Conservation (phyloP, 1,140 invertebrate species). For the Diabrotica virgifera region DNA sequence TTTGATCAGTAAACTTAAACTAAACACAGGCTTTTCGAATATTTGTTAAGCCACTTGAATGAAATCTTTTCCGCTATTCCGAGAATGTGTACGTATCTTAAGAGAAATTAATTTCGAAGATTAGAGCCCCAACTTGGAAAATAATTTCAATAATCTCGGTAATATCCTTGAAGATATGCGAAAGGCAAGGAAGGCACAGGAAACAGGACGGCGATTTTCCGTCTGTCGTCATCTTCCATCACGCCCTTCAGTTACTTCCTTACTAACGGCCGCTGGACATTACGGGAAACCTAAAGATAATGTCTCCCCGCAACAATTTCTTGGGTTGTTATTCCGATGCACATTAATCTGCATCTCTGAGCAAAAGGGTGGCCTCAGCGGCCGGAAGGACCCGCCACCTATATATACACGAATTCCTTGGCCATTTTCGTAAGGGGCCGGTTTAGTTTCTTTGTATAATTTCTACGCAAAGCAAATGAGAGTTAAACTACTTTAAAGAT, state of each 20-base stretch:
- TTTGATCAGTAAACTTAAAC: too few species aligned
- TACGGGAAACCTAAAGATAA: conserved; percentile 16
- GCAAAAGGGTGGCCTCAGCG: conserved; percentile 28
- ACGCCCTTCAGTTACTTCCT: neutral
- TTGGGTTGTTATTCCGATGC: conserved; percentile 44
- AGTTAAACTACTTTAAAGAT: too few species aligned
- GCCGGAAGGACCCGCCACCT: conserved; percentile 6
- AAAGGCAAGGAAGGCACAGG: conserved; percentile 7
- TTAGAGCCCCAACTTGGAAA: conserved; percentile 8
- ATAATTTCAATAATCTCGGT: conserved; percentile 14
- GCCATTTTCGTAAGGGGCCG: neutral
- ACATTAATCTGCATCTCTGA: conserved; percentile 48
- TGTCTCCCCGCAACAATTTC: conserved; percentile 39
- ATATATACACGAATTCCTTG: neutral
- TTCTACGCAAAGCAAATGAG: too few species aligned
- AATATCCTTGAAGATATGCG: conserved; percentile 13
- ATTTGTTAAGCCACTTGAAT: neutral
- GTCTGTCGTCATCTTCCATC: conserved; percentile 4
- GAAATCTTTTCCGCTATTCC: neutral
- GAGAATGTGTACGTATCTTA: conserved; percentile 2
- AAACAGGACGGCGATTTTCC: conserved; percentile 17
- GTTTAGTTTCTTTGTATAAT: neutral
- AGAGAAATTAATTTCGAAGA: conserved; percentile 9
- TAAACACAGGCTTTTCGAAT: neutral
- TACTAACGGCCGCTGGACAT: conserved; percentile 16